Conservation (phyloP, 2,113 vertebrate species). For the Prochilodus magdalenae region DNA sequence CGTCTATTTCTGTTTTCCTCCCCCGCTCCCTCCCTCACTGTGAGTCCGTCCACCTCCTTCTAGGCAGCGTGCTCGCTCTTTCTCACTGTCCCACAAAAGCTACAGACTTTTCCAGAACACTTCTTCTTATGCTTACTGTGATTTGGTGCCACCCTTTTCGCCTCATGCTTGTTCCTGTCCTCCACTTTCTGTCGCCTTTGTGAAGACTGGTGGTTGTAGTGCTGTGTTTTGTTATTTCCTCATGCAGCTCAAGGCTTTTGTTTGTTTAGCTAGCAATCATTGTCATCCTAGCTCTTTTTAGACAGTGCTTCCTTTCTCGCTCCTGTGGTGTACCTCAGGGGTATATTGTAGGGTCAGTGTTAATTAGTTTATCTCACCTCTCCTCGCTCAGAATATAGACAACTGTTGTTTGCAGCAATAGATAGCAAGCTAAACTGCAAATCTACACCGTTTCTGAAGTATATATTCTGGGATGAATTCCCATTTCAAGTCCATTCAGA, state of each 20-base stretch:
- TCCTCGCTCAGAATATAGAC: background rate
- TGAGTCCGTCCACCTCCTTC: constrained; percentile 10
- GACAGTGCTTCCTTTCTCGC: too few species aligned
- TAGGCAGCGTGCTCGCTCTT: constrained; percentile 11
- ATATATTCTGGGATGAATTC: too few species aligned
- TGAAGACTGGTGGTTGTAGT: background rate
- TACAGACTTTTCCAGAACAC: background rate
- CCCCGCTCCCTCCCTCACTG: constrained; percentile 4
- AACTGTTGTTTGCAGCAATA: background rate
- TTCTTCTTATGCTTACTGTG: background rate
- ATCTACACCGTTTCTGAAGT: too few species aligned
- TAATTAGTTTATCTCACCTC: background rate
- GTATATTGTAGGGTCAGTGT: background rate
- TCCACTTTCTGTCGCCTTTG: background rate
- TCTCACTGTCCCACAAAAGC: background rate
- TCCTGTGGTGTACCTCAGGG: background rate
- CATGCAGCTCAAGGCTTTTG: background rate
- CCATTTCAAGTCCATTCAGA: too few species aligned
- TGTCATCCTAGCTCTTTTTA: background rate
- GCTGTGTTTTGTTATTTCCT: background rate
- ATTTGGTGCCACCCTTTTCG: background rate
- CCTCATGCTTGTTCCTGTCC: constrained; percentile 1
- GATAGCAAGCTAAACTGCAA: background rate
- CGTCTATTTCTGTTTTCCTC: constrained; percentile 20
- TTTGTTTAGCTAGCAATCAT: background rate